Evolutionary conservation across 2,888 invertebrate genomes (phyloP), one percentile per base, ranked within the genome.

Genomic region (Chloromyia formosa): DNA sequence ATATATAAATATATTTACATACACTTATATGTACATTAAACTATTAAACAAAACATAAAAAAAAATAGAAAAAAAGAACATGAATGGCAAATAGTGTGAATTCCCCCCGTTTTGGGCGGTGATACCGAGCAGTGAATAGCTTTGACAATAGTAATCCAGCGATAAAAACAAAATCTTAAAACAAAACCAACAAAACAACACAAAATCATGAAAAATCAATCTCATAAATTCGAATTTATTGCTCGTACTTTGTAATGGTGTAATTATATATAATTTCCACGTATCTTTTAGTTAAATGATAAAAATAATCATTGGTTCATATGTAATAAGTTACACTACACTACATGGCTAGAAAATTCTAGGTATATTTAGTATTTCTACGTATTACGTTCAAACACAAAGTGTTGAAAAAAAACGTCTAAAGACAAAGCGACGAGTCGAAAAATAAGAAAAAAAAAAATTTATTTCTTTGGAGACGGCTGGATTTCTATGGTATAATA

Each of bases 1-100:
- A 75, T 75, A 75, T 75, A 35, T 35, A 35, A 35, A 35, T 35
- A 75, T 75, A 71, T 71, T 71, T 71, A 71, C 71, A 71, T 71
- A 74, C 69, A 75, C 75, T 66, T 61, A 69, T 71, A 58, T 71
- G 71, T 71, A 71, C 23, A 71, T 71, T 58, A 20, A 71, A 35
- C 56, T 71, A 69, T 69, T 53, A n/a, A 69, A 69, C 18, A 71
- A 40, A 40, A 69, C 23, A 16, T 5, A 54, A 14, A 66, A 14
- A 66, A 49, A 66, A 49, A 66, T 20, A 62, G 18, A 1, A 62
- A 18, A 42, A 40, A 62, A 35, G 20, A 56, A 56, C 16, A 10
- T 9, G 16, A 56, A 56, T 4, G 7, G 7, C 2, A 56, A 56
- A 56, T 4, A 35, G 7, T 4, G 27, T 35, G 27, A 35, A 35